Percentiles rank a stretch among this genome's conserved stretches.
Evolutionary conservation across 2,888 invertebrate species (phyloP).

Genomic region (Hydrotaea cyrtoneurina): DNA sequence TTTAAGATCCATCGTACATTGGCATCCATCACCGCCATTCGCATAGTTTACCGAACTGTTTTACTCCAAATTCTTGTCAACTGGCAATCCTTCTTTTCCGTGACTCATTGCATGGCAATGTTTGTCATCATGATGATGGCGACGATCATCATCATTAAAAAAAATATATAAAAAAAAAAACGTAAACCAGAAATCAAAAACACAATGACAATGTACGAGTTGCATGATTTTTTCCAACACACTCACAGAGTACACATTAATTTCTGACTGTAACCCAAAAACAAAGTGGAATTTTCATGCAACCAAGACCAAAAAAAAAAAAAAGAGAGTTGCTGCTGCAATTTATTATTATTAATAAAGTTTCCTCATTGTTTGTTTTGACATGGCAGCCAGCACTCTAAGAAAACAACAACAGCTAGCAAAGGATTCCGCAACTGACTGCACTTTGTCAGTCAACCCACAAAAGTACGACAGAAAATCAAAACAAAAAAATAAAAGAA

Average conservation of each 20-base stretch:
- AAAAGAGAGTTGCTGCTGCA: constrained; percentile 18
- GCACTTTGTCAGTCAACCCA: constrained; percentile 24
- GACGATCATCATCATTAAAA: neutral
- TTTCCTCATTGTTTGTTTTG: constrained; percentile 30
- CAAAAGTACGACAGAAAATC: neutral
- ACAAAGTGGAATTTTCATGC: constrained; percentile 18
- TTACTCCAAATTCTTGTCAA: neutral
- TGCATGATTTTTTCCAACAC: no score
- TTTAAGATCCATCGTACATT: no score
- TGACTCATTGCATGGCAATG: neutral
- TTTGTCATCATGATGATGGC: neutral
- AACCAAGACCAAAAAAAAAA: neutral
- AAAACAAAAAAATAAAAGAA: neutral
- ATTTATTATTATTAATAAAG: constrained; percentile 30
- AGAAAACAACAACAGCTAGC: neutral
- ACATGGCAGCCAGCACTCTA: neutral
- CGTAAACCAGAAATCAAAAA: neutral
- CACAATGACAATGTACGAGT: neutral
- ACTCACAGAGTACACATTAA: neutral
- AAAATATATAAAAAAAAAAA: neutral
- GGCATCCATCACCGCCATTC: neutral
- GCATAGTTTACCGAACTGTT: neutral
- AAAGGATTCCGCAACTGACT: constrained; percentile 7
- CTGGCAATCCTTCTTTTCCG: neutral
- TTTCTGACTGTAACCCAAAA: neutral